These are phyloP conservation scores for Rhynchonycteris naso DNA, from an alignment of 2,797 vertebrate species.

Conservation along the genomic window DNA sequence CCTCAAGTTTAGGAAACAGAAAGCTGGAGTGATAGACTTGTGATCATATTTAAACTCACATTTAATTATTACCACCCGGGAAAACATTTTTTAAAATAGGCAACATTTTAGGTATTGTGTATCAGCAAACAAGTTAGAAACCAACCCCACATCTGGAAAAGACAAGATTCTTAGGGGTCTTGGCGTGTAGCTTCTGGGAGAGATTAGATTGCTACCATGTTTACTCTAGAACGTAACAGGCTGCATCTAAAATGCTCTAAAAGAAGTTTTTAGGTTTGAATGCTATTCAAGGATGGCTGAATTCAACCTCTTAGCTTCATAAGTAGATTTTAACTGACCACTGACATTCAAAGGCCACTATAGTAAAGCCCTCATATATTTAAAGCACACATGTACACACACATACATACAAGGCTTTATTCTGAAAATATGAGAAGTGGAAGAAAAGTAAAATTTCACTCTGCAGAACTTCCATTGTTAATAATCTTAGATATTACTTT, in stretches of 20 bases:
- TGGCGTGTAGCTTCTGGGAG: not conserved
- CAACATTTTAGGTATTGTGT: not conserved
- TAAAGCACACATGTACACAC: not conserved
- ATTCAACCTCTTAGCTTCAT: constrained; percentile 5
- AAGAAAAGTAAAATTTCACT: constrained; percentile 24
- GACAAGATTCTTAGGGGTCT: not conserved
- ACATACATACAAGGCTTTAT: not conserved
- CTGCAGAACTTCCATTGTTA: not conserved
- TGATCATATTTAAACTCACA: not conserved
- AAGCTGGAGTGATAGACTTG: not conserved
- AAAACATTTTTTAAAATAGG: not conserved
- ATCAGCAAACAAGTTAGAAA: not conserved
- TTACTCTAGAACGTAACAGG: not conserved
- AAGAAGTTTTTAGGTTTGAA: not conserved
- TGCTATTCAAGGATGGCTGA: not conserved
- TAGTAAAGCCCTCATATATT: not conserved
- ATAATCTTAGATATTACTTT: not conserved
- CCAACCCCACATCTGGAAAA: not conserved
- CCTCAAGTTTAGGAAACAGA: not conserved
- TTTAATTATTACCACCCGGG: not conserved
- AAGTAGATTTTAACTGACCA: not conserved
- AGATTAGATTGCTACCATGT: not conserved
- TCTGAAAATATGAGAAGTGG: not conserved
- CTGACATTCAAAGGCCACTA: not conserved
- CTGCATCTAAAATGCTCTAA: not conserved